These are phyloP conservation scores for Panurus biarmicus DNA, from an alignment of 2,113 vertebrate genomes.

Conservation along the genomic window DNA sequence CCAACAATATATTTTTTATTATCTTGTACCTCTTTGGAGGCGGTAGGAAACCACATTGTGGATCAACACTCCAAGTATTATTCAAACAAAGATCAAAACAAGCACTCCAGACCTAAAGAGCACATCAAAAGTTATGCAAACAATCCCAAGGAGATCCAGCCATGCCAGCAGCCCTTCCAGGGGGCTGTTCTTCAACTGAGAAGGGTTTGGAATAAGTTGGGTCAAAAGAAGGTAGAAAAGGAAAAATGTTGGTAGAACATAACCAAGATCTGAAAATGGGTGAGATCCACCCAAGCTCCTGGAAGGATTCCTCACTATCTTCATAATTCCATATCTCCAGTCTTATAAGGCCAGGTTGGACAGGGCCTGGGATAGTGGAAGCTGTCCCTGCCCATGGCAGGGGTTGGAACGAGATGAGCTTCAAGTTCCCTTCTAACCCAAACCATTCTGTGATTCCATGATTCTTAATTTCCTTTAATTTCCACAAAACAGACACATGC, in stretches of 20 bases:
- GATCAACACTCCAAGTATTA: neutral
- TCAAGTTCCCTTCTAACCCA: neutral
- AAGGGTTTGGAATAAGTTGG: neutral
- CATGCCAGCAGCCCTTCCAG: neutral
- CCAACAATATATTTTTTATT: neutral
- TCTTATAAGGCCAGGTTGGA: neutral
- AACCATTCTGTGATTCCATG: neutral
- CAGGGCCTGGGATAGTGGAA: neutral
- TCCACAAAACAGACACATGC: rapidly evolving
- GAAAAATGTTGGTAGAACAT: neutral
- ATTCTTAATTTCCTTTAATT: neutral
- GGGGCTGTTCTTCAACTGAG: neutral
- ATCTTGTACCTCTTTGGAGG: neutral
- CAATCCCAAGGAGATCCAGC: neutral
- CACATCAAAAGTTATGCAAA: neutral
- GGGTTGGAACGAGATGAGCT: neutral
- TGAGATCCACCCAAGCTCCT: neutral
- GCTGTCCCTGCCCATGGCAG: neutral
- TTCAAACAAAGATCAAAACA: neutral
- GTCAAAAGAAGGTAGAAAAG: neutral
- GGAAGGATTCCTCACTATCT: neutral
- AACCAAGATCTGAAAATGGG: neutral
- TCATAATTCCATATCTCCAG: neutral
- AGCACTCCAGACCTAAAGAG: neutral
- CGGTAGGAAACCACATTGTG: neutral